Base-by-base conservation (phyloP, 2,113 vertebrate genomes). In the Ailurus styani region DNA sequence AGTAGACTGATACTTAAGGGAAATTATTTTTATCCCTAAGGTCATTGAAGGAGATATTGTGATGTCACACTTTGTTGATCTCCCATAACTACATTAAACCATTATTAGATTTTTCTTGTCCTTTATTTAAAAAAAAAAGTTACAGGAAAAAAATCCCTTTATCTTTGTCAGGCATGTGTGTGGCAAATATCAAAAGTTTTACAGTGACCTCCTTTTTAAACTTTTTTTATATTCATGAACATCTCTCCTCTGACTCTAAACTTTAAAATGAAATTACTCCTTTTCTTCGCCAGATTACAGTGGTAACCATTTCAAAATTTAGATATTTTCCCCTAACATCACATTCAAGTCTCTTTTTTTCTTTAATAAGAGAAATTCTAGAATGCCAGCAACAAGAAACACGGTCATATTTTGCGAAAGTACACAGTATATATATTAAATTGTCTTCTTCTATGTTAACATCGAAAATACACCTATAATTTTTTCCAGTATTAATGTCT, bases 71-170 rank as follows among this genome's bases (percentile, higher is more conserved):
- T 66, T 96, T 96, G 94, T 94, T 98, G 94, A 97, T 98, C 90
- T 97, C 92, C 94, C 57, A 82, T 97, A 98, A 97, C 90, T 93
- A 88, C n/a, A 70, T 98, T 98, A 98, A 97, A 96, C 92, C 54
- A 88, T 98, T 97, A 98, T 97, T 98, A 97, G 95, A 97, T 98
- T 98, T 97, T 98, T 98, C 96, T 95, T 94, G 84, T 96, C 88
- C 72, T 96, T 96, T 97, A 90, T 97, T 95, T 60, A 54, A 62
- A 87, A 66, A 66, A 94, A 96, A 97, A 95, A 68, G n/a, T 88
- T 98, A 93, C 91, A 95, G 92, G 93, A 82, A 97, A 97, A 97
- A 91, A 95, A 82, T 77, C 70, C 52, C 52, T 97, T 97, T 98
- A 98, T 97, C 96, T 96, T 95, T 93, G 55, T 97, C 93, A 95